Base-by-base conservation (phyloP, 2,113 vertebrate species). In the Ardeotis arabs region DNA sequence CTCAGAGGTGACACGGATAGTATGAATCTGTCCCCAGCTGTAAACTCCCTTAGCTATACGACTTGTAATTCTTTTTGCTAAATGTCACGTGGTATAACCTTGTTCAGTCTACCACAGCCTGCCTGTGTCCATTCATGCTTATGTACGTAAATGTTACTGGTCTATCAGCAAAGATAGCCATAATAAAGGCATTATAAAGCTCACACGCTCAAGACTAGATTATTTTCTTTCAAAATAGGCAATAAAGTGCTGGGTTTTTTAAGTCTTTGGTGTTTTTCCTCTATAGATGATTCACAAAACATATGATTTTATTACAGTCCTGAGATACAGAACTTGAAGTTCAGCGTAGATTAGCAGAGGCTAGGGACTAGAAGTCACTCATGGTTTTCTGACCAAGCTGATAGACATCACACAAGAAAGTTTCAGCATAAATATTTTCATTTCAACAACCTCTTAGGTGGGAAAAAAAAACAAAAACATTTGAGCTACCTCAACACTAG, bases 161-260 rank as follows among this genome's bases (percentile, higher is more conserved):
- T 14, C 39, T 8, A 24, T 4, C 14, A 62, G 35, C 17, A 66
- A 82, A 87, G 50, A 78, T 9, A 69, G 13, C 1, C 6, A 19
- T 29, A 66, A 23, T 63, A 74, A 80, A 50, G 50, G 49, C 18
- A 62, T 44, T 52, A 27, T 80, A 80, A 80, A 81, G 6, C n/a
- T 41, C 25, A 64, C 9, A 14, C 44, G 23, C 19, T 25, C 2
- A 1, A 8, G 24, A 75, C 2, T 17, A 66, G 21, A 18, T 72
- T 56, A 0, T 77, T 74, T 72, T 63, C 14, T 77, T 67, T 11
- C 18, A 77, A 84, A 89, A 58, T 33, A 52, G 58, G 4, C 6
- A 31, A 50, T n/a, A 50, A 72, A 63, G 2, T 4, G 7, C 6
- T 31, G 8, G 0, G 3, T 10, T 39, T 3, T 27, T 89, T n/a